Evolutionary conservation across 2,113 vertebrate genomes (phyloP).

Genomic region (Rhodinocichla rosea): DNA sequence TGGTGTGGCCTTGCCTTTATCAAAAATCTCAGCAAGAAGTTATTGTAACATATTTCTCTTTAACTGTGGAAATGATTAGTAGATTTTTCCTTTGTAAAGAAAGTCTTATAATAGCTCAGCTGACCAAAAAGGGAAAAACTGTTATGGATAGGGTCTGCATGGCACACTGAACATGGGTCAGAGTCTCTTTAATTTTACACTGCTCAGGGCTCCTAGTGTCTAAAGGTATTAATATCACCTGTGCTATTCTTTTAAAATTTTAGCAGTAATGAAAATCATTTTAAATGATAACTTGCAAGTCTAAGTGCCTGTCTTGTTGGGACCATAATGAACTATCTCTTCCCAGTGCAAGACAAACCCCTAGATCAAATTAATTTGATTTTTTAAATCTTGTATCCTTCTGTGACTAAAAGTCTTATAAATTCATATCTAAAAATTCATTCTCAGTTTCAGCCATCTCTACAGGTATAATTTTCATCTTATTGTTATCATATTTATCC

Average conservation of each 20-base stretch:
- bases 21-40: neutral
- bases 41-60: neutral
- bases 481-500: neutral
- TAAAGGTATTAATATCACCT: neutral
- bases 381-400: neutral
- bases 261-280: neutral
- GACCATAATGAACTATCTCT: neutral
- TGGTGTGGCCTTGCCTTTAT: neutral
- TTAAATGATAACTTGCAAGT: neutral
- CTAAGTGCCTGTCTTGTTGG: neutral
- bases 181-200: neutral
- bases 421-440: neutral
- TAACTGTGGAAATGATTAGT: neutral
- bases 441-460: neutral
- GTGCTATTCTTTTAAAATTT: neutral
- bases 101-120: neutral
- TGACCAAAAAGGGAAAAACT: neutral
- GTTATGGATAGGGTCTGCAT: too few relatives aligned
- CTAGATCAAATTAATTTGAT: neutral
- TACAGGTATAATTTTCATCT: neutral
- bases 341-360: neutral
- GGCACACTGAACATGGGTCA: accelerated
- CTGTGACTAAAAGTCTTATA: neutral
- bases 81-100: neutral
- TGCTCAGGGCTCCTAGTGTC: neutral